Evolutionary conservation across 2,113 vertebrate genomes (phyloP), one percentile per base, ranked within the genome.

Genomic region (Thamnaconus septentrionalis): DNA sequence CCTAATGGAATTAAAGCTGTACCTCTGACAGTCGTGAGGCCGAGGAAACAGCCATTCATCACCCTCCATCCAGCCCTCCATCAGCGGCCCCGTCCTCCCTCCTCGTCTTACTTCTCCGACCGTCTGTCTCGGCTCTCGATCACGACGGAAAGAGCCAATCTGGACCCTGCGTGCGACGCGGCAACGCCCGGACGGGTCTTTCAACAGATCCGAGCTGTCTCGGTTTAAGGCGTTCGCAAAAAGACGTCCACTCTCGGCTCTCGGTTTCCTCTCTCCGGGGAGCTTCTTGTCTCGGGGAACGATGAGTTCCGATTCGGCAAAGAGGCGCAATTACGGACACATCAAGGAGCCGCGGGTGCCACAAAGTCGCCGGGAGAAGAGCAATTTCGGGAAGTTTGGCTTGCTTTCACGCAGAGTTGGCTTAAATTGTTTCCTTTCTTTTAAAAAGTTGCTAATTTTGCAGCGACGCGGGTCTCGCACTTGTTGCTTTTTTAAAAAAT

Each of bases 11-110:
- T 86, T 82, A 76, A 74, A 78, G 51, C 49, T 63, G 43, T 45
- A 66, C 66, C 62, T 62, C 54, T 63, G 73, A 79, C 76, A 43
- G 51, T 41, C 75, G 50, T 63, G 61, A 75, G 80, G 59, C 42
- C 42, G 7, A 45, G 61, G 76, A 75, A 78, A 71, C 81, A 77
- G 40, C 54, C 74, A 85, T 84, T 64, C 68, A 83, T 85, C 83
- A 84, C 67, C 53, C 3, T 62, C 64, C 61, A 73, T 78, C 69
- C 61, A 73, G 76, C 69, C 65, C 57, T 71, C 74, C 72, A 71
- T 83, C 73, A 65, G 56, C 52, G 56, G 69, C 84, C 84, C 71
- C 53, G 62, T 78, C 73, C 65, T 45, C 42, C 65, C 60, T 51
- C 76, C 41, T 62, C 44, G 53, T 31, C 18, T 31, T 2, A 31